These are phyloP conservation scores for Hemicrepidius hirtus DNA, from an alignment of 2,888 invertebrate species.

Conservation along the genomic window DNA sequence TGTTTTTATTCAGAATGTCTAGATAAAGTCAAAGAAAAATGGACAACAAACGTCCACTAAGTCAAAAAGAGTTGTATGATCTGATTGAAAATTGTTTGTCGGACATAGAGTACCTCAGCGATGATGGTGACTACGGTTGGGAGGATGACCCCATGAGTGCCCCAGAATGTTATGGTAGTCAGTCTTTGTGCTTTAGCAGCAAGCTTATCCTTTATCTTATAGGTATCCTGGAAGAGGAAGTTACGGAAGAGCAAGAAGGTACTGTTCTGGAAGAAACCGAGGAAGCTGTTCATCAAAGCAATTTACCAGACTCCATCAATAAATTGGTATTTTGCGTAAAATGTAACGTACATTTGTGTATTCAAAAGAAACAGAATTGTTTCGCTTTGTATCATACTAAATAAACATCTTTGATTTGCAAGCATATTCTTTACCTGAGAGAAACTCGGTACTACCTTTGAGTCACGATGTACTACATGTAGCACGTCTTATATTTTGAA, in stretches of 20 bases:
- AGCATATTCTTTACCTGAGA: conserved; percentile 6
- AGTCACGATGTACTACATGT: conserved; percentile 14
- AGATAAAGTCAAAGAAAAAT: background rate
- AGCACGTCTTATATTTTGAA: background rate
- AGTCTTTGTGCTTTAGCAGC: conserved; percentile 1
- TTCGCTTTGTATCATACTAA: background rate
- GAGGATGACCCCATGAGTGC: conserved; percentile 3
- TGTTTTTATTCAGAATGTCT: background rate
- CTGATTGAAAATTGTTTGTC: background rate
- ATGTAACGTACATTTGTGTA: conserved; percentile 10
- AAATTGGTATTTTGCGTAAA: conserved; percentile 4
- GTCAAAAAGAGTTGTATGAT: background rate
- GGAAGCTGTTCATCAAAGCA: conserved; percentile 1
- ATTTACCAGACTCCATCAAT: background rate
- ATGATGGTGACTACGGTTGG: conserved; percentile 1
- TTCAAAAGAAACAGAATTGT: conserved; percentile 9
- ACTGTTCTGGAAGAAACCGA: conserved; percentile 5
- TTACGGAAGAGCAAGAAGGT: background rate
- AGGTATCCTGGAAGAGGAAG: conserved; percentile 7
- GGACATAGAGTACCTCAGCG: conserved; percentile 8
- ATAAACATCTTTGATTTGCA: background rate
- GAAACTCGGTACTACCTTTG: background rate
- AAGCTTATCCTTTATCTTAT: background rate
- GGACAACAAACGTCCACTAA: background rate
- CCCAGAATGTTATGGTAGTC: conserved; percentile 6